Base-by-base conservation (phyloP, 2,888 invertebrate species). In the Acleris cristana region DNA sequence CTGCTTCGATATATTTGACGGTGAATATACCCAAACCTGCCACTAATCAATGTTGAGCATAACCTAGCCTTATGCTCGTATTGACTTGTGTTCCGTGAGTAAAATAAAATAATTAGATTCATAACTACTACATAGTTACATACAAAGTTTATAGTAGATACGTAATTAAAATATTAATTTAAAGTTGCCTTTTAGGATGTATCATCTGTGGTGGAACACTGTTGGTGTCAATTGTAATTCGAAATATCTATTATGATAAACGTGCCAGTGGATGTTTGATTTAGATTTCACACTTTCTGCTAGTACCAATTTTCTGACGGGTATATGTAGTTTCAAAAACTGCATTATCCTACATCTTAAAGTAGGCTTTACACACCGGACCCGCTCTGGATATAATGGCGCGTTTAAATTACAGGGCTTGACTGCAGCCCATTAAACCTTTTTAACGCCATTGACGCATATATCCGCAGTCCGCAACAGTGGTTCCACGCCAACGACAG, bases 101-200 rank as follows among this genome's bases (percentile, higher is more conserved):
- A 63, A 54, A 48, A 54, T 67, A 62, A 58, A 48, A 56, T 54
- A 52, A 55, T 58, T 67, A 65, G 64, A 59, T 48, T 34, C 34
- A 30, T 65, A 54, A 54, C 30, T 65, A 53, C 45, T 48, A 23
- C 62, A 62, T 67, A 67, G 62, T 52, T 40, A 57, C 61, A 60
- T 69, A 71, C 61, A 69, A 21, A 69, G 71, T 71, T 65, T 62
- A 60, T 71, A 69, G 60, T 64, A 69, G 58, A 65, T 65, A 69
- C 71, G 66, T 70, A 67, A 65, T 48, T 58, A 64, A 64, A 40
- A 67, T 72, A 76, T 73, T 77, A 70, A 70, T 77, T 80, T 76
- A 70, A 78, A 75, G 75, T 75, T 81, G 83, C 82, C 81, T 83
- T 83, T 76, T 77, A 78, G 69, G 71, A 72, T 73, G 71, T 74